These are phyloP conservation scores for Strigamia maritima DNA, from an alignment of 2,888 invertebrate genomes.

Conservation along the genomic window DNA sequence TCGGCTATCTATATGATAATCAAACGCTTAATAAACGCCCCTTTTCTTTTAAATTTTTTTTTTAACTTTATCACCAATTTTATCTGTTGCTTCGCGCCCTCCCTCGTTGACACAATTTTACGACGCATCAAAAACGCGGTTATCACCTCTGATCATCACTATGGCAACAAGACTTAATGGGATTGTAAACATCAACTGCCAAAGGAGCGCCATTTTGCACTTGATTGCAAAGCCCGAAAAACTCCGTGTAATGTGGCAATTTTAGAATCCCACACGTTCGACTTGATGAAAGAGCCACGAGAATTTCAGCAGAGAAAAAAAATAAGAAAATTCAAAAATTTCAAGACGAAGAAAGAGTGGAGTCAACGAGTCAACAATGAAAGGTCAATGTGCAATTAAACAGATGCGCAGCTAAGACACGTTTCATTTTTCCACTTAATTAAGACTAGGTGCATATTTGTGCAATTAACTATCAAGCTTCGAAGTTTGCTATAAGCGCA, in stretches of 20 bases:
- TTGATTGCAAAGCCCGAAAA: slow-evolving; percentile 10
- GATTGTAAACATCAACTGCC: slow-evolving; percentile 19
- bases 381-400: not conserved
- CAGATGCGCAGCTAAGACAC: not conserved
- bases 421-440: not conserved
- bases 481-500: not conserved
- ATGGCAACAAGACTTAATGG: slow-evolving; percentile 19
- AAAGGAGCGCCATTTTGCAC: slow-evolving; percentile 14
- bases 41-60: not conserved
- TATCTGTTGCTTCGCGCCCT: not conserved
- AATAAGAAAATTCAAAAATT: not conserved
- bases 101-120: slow-evolving; percentile 12
- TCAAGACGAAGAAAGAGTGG: not conserved
- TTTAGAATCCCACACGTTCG: slow-evolving; percentile 11
- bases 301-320: not conserved
- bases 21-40: not conserved
- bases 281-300: slow-evolving; percentile 11
- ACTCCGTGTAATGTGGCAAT: slow-evolving; percentile 8
- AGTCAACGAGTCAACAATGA: not conserved
- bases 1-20: not conserved
- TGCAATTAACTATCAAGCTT: slow-evolving; percentile 10
- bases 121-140: slow-evolving; percentile 15
- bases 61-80: not conserved
- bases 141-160: slow-evolving; percentile 23
- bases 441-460: slow-evolving; percentile 23